Percentiles rank a stretch among this genome's conserved stretches.
phyloP scores from a whole-genome alignment of 2,113 vertebrate genomes.

The Asarcornis scutulata region DNA sequence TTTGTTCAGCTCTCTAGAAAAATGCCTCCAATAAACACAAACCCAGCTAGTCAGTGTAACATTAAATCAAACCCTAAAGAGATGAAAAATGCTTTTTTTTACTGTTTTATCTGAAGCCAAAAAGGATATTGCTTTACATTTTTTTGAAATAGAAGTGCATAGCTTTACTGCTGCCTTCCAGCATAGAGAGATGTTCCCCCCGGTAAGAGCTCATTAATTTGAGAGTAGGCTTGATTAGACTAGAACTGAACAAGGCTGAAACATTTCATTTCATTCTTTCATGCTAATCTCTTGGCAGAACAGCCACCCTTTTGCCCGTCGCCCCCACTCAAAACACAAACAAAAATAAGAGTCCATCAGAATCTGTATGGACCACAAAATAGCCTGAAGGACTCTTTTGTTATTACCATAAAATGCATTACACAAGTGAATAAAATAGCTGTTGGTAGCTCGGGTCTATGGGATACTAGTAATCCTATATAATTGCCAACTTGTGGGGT shows the following conservation, averaged over 20 bases:
- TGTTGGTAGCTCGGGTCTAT: conserved; percentile 52
- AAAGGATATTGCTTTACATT: conserved; percentile 67
- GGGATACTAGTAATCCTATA: conserved; percentile 67
- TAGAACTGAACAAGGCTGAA: conserved; percentile 38
- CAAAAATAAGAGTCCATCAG: conserved; percentile 57
- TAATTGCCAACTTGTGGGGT: conserved; percentile 57
- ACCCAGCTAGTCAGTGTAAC: conserved; percentile 49
- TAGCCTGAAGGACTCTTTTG: conserved; percentile 62
- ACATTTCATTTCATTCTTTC: conserved; percentile 58
- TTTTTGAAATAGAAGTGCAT: conserved; percentile 58
- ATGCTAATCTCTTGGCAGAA: conserved; percentile 59
- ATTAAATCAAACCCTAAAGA: conserved; percentile 66
- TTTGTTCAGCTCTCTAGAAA: conserved; percentile 72
- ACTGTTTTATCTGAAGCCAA: conserved; percentile 69
- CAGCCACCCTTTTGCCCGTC: background rate
- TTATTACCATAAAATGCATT: conserved; percentile 40
- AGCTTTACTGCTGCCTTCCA: conserved; percentile 40
- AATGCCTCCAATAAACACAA: conserved; percentile 61
- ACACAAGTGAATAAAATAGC: conserved; percentile 38
- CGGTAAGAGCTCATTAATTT: conserved; percentile 59
- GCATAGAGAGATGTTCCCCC: conserved; percentile 32
- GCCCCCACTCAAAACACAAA: conserved; percentile 50
- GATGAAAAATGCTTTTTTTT: conserved; percentile 57
- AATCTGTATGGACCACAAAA: conserved; percentile 56
- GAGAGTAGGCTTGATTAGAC: conserved; percentile 62